Evolutionary conservation across 1,140 invertebrate species (phyloP).

Genomic region (Scylla paramamosain): DNA sequence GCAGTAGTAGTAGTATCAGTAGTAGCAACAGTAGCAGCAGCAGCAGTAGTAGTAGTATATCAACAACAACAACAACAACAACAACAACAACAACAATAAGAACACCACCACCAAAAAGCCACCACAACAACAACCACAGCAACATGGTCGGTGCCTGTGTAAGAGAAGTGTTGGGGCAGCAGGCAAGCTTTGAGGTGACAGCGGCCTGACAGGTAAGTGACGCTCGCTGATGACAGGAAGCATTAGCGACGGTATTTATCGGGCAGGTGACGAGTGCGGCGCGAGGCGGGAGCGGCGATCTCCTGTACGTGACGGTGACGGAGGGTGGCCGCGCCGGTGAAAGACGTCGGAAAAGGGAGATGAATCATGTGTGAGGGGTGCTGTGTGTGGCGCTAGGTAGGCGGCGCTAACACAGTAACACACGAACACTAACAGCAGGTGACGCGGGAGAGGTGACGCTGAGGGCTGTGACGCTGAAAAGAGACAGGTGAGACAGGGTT

Average conservation of each 20-base stretch:
- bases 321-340: neutral
- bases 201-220: neutral
- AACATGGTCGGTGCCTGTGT: too few species aligned
- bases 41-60: too few species aligned
- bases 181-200: neutral
- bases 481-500: slow-evolving; percentile 32
- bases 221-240: slow-evolving; percentile 8
- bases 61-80: too few species aligned
- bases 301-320: slow-evolving; percentile 8
- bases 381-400: too few species aligned
- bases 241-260: slow-evolving; percentile 7
- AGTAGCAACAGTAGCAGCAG: too few species aligned
- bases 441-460: too few species aligned
- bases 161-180: too few species aligned
- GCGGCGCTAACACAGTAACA: neutral
- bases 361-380: slow-evolving; percentile 21
- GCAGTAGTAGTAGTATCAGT: too few species aligned
- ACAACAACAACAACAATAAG: neutral
- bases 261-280: neutral
- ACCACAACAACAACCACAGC: too few species aligned
- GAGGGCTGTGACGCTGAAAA: neutral
- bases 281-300: neutral
- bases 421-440: too few species aligned
- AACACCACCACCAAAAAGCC: neutral
- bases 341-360: neutral